These are phyloP conservation scores for Takifugu ocellatus DNA, from an alignment of 2,797 vertebrate species.

Conservation along the genomic window DNA sequence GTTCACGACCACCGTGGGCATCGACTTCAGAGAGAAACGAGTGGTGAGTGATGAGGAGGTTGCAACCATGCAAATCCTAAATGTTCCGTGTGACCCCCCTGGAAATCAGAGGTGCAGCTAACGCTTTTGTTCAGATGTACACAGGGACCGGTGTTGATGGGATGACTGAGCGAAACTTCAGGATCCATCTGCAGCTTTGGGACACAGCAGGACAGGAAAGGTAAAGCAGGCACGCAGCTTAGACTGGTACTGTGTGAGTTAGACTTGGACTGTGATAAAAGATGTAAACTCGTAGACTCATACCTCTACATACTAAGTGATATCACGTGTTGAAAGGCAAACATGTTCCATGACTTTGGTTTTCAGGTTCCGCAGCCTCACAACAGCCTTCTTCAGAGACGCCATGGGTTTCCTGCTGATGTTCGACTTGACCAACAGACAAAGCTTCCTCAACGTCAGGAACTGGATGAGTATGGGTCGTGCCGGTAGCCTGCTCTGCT, in stretches of 20 bases:
- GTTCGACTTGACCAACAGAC: slow-evolving; percentile 94
- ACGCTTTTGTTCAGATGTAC: slow-evolving; percentile 74
- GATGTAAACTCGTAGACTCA: too few species aligned
- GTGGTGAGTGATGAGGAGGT: slow-evolving; percentile 80
- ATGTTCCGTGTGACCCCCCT: background rate
- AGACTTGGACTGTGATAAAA: too few species aligned
- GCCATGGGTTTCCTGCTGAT: slow-evolving; percentile 96
- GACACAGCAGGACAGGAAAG: slow-evolving; percentile 96
- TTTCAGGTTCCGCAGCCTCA: slow-evolving; percentile 91
- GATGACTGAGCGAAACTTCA: slow-evolving; percentile 81
- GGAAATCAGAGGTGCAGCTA: too few species aligned
- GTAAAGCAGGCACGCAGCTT: slow-evolving; percentile 53
- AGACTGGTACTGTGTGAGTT: background rate
- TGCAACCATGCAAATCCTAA: background rate
- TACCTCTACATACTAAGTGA: too few species aligned
- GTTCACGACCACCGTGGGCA: slow-evolving; percentile 93
- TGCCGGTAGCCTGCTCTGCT: slow-evolving; percentile 10
- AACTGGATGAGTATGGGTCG: slow-evolving; percentile 94
- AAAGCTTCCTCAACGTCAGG: slow-evolving; percentile 94
- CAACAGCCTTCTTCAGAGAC: slow-evolving; percentile 95
- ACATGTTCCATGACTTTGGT: slow-evolving; percentile 2
- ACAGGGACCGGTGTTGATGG: slow-evolving; percentile 80
- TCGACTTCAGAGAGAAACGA: slow-evolving; percentile 95
- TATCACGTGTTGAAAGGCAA: too few species aligned
- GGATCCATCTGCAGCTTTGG: slow-evolving; percentile 93